phyloP scores from a whole-genome alignment of 1,140 invertebrate species.

The Leptinotarsa defecta region DNA sequence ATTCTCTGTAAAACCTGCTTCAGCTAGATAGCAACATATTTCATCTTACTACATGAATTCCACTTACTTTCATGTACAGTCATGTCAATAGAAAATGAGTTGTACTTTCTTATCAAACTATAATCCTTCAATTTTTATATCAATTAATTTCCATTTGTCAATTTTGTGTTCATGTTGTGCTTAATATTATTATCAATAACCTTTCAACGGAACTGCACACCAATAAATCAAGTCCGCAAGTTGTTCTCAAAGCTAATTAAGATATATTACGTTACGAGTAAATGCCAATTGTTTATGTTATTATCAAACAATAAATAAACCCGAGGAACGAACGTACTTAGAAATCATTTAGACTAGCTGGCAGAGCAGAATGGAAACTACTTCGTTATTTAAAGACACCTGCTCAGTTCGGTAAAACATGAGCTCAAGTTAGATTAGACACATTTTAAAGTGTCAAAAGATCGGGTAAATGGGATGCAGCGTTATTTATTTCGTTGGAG shows the following conservation, averaged over 20 bases:
- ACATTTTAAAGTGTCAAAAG: conserved; percentile 29
- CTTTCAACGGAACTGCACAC: too few relatives aligned
- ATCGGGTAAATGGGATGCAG: conserved; percentile 23
- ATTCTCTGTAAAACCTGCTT: too few relatives aligned
- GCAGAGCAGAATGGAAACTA: conserved; percentile 17
- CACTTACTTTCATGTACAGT: too few relatives aligned
- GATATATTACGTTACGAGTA: neutral
- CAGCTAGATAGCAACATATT: too few relatives aligned
- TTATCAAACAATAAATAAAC: conserved; percentile 28
- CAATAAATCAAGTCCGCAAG: neutral
- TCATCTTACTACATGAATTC: too few relatives aligned
- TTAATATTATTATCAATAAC: too few relatives aligned
- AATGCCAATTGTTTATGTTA: conserved; percentile 23
- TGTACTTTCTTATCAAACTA: too few relatives aligned
- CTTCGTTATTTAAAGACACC: conserved; percentile 24
- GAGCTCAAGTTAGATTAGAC: conserved; percentile 31
- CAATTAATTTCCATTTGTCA: too few relatives aligned
- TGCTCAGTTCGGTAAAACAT: conserved; percentile 29
- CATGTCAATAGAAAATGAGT: too few relatives aligned
- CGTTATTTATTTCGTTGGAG: conserved; percentile 11
- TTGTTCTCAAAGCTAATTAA: neutral
- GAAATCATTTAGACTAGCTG: conserved; percentile 23
- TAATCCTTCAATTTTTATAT: too few relatives aligned
- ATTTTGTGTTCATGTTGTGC: too few relatives aligned
- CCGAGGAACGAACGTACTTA: conserved; percentile 13